These are phyloP conservation scores for Leucania comma DNA, from an alignment of 2,888 invertebrate species.

Conservation along the genomic window DNA sequence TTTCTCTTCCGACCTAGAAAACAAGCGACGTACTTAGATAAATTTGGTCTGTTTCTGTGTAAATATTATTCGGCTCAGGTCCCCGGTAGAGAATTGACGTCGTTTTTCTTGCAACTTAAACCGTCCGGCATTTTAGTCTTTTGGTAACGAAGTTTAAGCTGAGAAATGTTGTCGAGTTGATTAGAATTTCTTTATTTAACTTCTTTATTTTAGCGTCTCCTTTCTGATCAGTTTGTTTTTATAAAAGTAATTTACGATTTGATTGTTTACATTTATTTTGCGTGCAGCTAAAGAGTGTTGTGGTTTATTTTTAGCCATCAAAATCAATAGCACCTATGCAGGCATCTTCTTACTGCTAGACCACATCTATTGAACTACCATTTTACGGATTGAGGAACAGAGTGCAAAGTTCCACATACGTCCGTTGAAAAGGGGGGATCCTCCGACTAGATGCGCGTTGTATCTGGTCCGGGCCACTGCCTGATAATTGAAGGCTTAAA, in stretches of 20 bases:
- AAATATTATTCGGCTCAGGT: slow-evolving; percentile 54
- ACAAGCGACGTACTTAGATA: slow-evolving; percentile 37
- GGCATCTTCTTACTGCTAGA: background rate
- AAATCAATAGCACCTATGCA: background rate
- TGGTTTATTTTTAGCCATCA: background rate
- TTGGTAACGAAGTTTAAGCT: slow-evolving; percentile 20
- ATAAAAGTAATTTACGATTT: background rate
- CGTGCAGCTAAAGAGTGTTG: background rate
- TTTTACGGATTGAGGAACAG: too few relatives aligned
- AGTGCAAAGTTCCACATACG: too few relatives aligned
- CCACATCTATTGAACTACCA: too few relatives aligned
- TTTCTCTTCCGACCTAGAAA: slow-evolving; percentile 51
- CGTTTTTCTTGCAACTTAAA: slow-evolving; percentile 48
- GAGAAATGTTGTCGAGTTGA: slow-evolving; percentile 27
- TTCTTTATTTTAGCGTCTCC: background rate
- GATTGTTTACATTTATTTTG: background rate
- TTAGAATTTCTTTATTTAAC: slow-evolving; percentile 1
- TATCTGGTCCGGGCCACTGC: too few relatives aligned
- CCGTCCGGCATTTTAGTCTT: slow-evolving; percentile 11
- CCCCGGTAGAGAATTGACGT: slow-evolving; percentile 29
- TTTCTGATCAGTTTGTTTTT: background rate
- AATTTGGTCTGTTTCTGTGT: slow-evolving; percentile 30
- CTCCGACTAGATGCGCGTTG: too few relatives aligned
- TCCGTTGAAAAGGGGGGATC: too few relatives aligned
- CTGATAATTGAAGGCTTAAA: too few relatives aligned